Conservation (phyloP, 2,888 invertebrate species). For the Pristionchus japonicus region DNA sequence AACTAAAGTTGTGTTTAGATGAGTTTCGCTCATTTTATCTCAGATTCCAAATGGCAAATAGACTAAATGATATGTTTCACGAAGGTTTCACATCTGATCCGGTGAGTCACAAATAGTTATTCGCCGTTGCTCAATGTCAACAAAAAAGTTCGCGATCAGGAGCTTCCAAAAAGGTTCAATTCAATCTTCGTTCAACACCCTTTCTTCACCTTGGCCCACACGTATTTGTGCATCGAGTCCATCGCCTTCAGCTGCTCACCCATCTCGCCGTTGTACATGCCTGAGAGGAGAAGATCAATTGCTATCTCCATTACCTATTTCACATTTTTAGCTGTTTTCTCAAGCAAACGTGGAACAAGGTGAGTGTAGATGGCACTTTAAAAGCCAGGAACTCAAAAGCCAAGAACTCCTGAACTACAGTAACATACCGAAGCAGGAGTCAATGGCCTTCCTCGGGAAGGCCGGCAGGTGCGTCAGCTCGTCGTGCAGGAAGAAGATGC, state of each 20-base stretch:
- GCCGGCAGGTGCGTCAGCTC: constrained; percentile 98
- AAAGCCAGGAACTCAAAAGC: too few relatives aligned
- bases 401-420: too few relatives aligned
- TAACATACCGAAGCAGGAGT: constrained; percentile 86
- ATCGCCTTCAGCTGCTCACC: constrained; percentile 87
- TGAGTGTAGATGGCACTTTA: too few relatives aligned
- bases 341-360: background rate
- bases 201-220: constrained; percentile 88
- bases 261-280: constrained; percentile 83
- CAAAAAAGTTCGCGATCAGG: too few relatives aligned
- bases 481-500: constrained; percentile 97
- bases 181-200: too few relatives aligned
- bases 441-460: constrained; percentile 96
- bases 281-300: background rate
- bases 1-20: constrained; percentile 58
- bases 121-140: too few relatives aligned
- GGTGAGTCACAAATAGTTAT: constrained; percentile 40
- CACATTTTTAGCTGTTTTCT: background rate
- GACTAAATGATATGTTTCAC: too few relatives aligned
- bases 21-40: background rate
- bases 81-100: too few relatives aligned
- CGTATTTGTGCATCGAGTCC: constrained; percentile 97
- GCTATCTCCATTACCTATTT: background rate
- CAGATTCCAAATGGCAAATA: too few relatives aligned
- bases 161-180: too few relatives aligned